Conservation (phyloP, 2,113 vertebrate species). For the Nothobranchius kuhntae region DNA sequence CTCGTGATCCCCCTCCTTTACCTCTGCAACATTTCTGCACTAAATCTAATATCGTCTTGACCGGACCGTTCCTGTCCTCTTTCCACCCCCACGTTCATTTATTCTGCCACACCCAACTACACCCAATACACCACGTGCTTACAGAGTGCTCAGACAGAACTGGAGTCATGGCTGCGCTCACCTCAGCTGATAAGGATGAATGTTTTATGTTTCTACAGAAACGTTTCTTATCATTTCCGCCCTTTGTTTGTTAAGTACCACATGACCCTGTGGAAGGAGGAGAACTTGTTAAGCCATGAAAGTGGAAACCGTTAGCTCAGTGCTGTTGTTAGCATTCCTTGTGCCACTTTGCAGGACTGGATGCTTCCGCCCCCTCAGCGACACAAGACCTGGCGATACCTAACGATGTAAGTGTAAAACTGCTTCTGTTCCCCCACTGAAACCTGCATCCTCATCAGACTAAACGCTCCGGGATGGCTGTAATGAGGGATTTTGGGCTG, state of each 20-base stretch:
- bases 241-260: slow-evolving; percentile 8
- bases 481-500: slow-evolving; percentile 29
- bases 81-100: slow-evolving; percentile 56
- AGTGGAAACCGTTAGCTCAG: slow-evolving; percentile 52
- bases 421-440: slow-evolving; percentile 45
- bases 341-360: slow-evolving; percentile 86
- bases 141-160: slow-evolving; percentile 1
- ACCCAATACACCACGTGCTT: slow-evolving; percentile 19
- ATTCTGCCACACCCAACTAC: slow-evolving; percentile 62
- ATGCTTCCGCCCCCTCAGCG: slow-evolving; percentile 86
- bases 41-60: slow-evolving; percentile 65
- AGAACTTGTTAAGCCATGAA: slow-evolving; percentile 41
- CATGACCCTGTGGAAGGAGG: slow-evolving; percentile 44
- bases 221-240: slow-evolving; percentile 8
- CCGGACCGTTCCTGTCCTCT: slow-evolving; percentile 67
- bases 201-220: slow-evolving; percentile 10
- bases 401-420: slow-evolving; percentile 88
- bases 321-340: slow-evolving; percentile 57
- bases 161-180: slow-evolving; percentile 6
- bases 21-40: slow-evolving; percentile 64
- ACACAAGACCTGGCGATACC: slow-evolving; percentile 95
- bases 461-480: slow-evolving; percentile 24
- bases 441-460: slow-evolving; percentile 29
- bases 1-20: slow-evolving; percentile 55
- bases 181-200: not conserved